phyloP scores from a whole-genome alignment of 2,888 invertebrate genomes.

The Pseudococcus viburni region DNA sequence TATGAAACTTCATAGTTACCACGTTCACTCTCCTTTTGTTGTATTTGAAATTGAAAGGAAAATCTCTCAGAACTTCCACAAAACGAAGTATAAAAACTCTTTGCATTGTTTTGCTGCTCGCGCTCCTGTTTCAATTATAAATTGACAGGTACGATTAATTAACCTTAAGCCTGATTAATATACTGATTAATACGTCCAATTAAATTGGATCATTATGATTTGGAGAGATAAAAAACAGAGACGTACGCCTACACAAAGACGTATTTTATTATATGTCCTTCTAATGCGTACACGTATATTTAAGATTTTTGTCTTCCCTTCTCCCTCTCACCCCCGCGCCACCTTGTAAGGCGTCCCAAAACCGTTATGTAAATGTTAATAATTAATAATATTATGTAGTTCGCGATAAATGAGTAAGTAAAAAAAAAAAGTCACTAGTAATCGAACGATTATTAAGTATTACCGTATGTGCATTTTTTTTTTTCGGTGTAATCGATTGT shows the following conservation, averaged over 20 bases:
- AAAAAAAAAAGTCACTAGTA: neutral
- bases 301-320: neutral
- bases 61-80: neutral
- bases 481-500: neutral
- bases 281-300: neutral
- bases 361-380: slow-evolving; percentile 33
- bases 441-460: slow-evolving; percentile 5
- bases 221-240: neutral
- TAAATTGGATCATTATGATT: slow-evolving; percentile 39
- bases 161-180: slow-evolving; percentile 45
- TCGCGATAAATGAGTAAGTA: slow-evolving; percentile 36
- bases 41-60: neutral
- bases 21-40: neutral
- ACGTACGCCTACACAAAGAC: slow-evolving; percentile 2
- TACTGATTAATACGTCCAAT: slow-evolving; percentile 46
- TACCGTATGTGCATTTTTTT: slow-evolving; percentile 13
- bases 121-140: slow-evolving; percentile 40
- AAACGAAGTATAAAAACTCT: neutral
- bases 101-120: neutral
- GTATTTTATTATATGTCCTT: neutral
- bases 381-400: slow-evolving; percentile 1
- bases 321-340: neutral
- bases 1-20: neutral
- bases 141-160: slow-evolving; percentile 50
- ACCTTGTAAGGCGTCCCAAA: neutral